phyloP scores from a whole-genome alignment of 2,797 vertebrate species.

The Adelosebastes latens region DNA sequence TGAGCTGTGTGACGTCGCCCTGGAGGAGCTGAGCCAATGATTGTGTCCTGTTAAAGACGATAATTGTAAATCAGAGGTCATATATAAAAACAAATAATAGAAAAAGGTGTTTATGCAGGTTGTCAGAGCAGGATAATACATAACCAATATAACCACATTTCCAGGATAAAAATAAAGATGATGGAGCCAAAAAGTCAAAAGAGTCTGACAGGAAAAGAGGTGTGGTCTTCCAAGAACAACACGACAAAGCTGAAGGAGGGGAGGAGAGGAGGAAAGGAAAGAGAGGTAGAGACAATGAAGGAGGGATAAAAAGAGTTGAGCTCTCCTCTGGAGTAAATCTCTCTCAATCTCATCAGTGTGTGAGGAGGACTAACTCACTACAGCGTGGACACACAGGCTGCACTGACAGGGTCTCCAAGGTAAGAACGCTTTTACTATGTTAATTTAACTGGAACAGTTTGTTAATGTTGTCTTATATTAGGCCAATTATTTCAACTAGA shows the following conservation, averaged over 20 bases:
- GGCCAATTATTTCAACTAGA: neutral
- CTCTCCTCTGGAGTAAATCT: conserved; percentile 70
- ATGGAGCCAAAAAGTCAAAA: neutral
- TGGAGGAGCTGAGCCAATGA: conserved; percentile 7
- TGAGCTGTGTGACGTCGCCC: conserved; percentile 54
- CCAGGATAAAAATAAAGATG: neutral
- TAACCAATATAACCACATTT: neutral
- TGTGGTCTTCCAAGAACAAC: conserved; percentile 41
- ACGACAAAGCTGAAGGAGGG: conserved; percentile 28
- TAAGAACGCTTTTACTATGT: conserved; percentile 27
- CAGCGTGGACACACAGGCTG: conserved; percentile 18
- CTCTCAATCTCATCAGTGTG: conserved; percentile 72
- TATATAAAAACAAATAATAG: neutral
- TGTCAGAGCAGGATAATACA: neutral
- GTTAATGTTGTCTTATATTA: neutral
- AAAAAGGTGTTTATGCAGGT: neutral
- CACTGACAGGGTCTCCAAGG: conserved; percentile 28
- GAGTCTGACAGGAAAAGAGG: conserved; percentile 39
- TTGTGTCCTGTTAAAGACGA: neutral
- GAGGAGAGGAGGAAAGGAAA: conserved; percentile 35
- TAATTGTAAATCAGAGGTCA: neutral
- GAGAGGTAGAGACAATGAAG: conserved; percentile 42
- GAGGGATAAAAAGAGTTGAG: conserved; percentile 57
- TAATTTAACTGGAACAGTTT: neutral
- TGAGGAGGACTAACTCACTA: conserved; percentile 45